Percentiles rank a stretch among this genome's conserved stretches.
Conservation (phyloP, 1,140 invertebrate genomes). For the Drosophila quadrilineata region DNA sequence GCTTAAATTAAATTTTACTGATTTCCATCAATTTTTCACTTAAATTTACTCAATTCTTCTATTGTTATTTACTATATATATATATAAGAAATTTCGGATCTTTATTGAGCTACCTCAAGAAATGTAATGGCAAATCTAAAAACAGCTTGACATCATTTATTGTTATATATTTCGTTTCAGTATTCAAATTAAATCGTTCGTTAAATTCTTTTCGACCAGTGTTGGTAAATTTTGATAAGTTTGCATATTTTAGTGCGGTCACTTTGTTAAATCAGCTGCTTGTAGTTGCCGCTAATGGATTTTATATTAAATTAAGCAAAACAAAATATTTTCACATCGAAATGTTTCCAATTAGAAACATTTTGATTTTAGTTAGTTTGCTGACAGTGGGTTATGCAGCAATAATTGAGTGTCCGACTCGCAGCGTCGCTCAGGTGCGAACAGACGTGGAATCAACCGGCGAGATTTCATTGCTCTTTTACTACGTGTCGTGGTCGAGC, state of each 20-base stretch:
- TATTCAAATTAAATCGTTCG: too few relatives aligned
- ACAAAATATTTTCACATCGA: background rate
- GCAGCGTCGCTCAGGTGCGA: constrained; percentile 47
- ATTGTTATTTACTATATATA: too few relatives aligned
- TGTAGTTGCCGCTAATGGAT: constrained; percentile 19
- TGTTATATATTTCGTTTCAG: too few relatives aligned
- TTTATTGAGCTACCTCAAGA: too few relatives aligned
- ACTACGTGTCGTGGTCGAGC: constrained; percentile 73
- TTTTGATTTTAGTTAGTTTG: constrained; percentile 5
- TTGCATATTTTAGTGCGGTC: constrained; percentile 2
- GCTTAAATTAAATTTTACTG: too few relatives aligned
- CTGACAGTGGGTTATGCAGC: too few relatives aligned
- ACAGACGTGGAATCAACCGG: constrained; percentile 29
- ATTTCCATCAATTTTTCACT: too few relatives aligned
- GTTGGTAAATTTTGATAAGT: constrained; percentile 4
- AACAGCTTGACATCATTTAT: too few relatives aligned
- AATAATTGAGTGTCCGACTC: constrained; percentile 56
- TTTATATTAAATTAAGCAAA: constrained; percentile 35
- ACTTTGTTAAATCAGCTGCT: constrained; percentile 21
- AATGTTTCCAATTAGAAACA: constrained; percentile 27
- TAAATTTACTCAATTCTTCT: too few relatives aligned
- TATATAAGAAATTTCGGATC: too few relatives aligned
- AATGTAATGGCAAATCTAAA: too few relatives aligned
- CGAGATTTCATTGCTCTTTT: constrained; percentile 66
- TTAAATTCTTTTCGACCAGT: too few relatives aligned